Evolutionary conservation across 2,797 vertebrate genomes (phyloP), one percentile per base, ranked within the genome.

Genomic region (Acanthurus tractus): DNA sequence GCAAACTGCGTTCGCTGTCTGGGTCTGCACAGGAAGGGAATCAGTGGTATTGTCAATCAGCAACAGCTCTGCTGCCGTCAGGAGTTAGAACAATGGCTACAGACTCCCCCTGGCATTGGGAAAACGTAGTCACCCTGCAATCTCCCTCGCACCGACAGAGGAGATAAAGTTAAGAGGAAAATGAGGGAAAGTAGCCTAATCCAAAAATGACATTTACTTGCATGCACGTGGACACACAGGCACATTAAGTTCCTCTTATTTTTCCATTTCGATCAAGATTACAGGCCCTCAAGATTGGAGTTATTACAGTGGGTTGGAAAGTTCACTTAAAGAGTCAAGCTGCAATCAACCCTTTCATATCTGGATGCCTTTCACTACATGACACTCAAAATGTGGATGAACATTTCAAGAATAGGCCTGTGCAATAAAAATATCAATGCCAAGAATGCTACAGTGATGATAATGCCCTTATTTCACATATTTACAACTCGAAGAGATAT

Each of bases 21-120:
- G 86, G 64, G 95, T 96, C 96, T 96, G 94, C 78, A 95, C 96
- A 97, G 97, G 97, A 99, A 98, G 81, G 92, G 89, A 94, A 94
- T 96, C 94, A 92, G 94, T 76, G 89, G 94, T 82, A 94, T 93
- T 94, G 95, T 96, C 96, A 93, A 85, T 96, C 93, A 94, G 86
- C 78, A 76, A 75, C 90, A 86, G 93, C 92, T 93, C 92, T 88
- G 92, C 91, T 90, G 92, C 89, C 36, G 82, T 94, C 90, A 88
- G 89, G 86, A 66, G 82, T 75, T 46, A 92, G 94, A 97, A 97
- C 96, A 97, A 97, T 96, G 93, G 95, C 86, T 79, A 55, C 65
- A 83, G 88, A 79, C 68, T 83, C 29, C 70, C 58, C n/a, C 48
- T 75, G 81, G 78, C 76, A 89, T 76, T 11, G 80, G 96, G 94